Evolutionary conservation across 2,888 invertebrate species (phyloP), one percentile per base, ranked within the genome.

Genomic region (Drosophila nr. fundita): DNA sequence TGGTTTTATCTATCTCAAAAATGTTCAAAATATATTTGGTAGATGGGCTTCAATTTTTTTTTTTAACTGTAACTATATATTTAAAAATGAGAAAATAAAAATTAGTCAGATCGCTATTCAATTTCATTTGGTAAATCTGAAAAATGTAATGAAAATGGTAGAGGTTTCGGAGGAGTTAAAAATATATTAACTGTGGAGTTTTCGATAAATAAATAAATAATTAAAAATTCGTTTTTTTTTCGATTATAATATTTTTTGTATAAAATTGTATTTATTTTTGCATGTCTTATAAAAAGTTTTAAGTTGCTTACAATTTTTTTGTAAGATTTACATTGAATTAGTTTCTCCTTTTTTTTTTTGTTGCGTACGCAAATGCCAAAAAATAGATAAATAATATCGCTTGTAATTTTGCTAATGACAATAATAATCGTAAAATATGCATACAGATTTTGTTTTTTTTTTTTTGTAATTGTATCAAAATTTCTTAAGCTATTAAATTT

Each of bases 191-290:
- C 4, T 15, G 2, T 15, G n/a, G 2, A 24, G 15, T 27, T 18
- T 10, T 32, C 11, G 18, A 10, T 24, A 15, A 5, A 34, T 18
- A 32, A 45, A 29, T 27, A 21, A 30, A 36, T 34, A 13, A 30
- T 21, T 34, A 13, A 55, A 66, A 40, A 67, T 4, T 34, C 13
- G 2, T 24, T 10, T 67, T 38, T 38, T 32, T 55, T 2, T 40
- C 13, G 29, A 24, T 30, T 40, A 34, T 52, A 30, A 50, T 40
- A 27, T 34, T 34, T 58, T 53, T 69, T 82, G 72, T 85, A 83
- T 78, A 85, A 87, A 90, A 88, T 89, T 87, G 76, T 82, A 79
- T 89, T 90, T 90, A 80, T 85, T 89, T 89, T 83, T 67, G 50
- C 42, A 63, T 84, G 64, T 80, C 69, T 81, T 84, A 80, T 77